Conservation (phyloP, 2,888 invertebrate species). For the Tethea ocularis region DNA sequence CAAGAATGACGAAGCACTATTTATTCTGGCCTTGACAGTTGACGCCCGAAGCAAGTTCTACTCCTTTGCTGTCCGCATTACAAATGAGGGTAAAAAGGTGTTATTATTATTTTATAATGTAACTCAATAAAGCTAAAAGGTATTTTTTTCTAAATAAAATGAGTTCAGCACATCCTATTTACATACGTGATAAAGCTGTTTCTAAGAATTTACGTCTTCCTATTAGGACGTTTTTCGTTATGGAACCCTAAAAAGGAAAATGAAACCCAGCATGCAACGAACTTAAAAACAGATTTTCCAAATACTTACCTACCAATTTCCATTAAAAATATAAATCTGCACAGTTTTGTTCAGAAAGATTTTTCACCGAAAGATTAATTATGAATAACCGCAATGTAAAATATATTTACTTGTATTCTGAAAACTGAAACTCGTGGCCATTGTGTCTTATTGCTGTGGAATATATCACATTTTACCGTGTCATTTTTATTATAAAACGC, state of each 20-base stretch:
- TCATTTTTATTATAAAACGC: neutral
- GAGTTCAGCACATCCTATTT: too few species aligned
- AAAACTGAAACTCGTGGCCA: neutral
- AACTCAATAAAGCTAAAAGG: too few species aligned
- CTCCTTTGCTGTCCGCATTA: too few species aligned
- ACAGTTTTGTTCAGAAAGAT: neutral
- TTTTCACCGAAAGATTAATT: conserved; percentile 11
- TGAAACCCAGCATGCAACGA: neutral
- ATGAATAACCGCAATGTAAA: conserved; percentile 7
- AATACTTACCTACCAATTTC: neutral
- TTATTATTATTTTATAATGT: too few species aligned
- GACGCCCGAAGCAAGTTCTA: too few species aligned
- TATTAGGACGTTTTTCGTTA: neutral
- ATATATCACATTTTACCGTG: conserved; percentile 3
- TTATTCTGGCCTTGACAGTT: too few species aligned
- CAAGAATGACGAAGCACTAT: too few species aligned
- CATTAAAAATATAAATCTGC: neutral
- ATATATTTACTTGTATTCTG: neutral
- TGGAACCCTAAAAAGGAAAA: neutral
- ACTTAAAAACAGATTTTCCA: neutral
- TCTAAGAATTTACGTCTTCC: neutral
- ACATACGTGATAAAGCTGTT: neutral
- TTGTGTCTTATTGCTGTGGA: neutral
- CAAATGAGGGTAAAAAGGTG: too few species aligned
- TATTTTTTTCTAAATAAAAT: too few species aligned